A percentile compares a stretch with the other conserved stretches of the same genome.
phyloP scores from a whole-genome alignment of 2,888 invertebrate genomes.

The Rhorus exstirpatorius region DNA sequence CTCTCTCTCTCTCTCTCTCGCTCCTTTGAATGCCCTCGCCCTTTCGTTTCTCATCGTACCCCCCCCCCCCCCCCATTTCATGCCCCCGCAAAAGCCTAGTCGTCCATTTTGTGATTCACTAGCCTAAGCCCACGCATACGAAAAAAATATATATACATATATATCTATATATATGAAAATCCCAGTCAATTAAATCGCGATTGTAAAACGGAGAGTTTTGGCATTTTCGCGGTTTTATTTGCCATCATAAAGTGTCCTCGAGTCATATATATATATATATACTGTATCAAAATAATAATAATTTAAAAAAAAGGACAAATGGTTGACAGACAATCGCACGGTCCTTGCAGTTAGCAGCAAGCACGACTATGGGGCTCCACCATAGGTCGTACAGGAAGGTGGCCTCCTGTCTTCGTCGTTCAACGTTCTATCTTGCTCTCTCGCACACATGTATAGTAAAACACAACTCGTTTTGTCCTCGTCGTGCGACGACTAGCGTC shows the following conservation, averaged over 20 bases:
- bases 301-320: conserved; percentile 68
- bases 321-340: conserved; percentile 79
- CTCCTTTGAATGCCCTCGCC: conserved; percentile 62
- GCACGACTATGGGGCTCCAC: conserved; percentile 82
- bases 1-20: conserved; percentile 56
- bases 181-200: conserved; percentile 41
- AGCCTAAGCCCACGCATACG: conserved; percentile 82
- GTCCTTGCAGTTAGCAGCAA: conserved; percentile 75
- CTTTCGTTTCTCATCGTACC: conserved; percentile 63
- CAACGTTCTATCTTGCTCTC: conserved; percentile 51
- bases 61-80: conserved; percentile 60
- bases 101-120: conserved; percentile 84
- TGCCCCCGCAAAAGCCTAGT: conserved; percentile 72
- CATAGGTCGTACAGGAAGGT: conserved; percentile 82
- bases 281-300: conserved; percentile 6
- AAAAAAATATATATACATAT: conserved; percentile 60
- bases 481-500: conserved; percentile 46
- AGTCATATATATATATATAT: conserved; percentile 12
- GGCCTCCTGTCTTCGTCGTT: conserved; percentile 72
- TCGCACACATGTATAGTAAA: conserved; percentile 47
- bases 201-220: conserved; percentile 18
- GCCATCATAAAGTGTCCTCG: conserved; percentile 48
- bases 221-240: conserved; percentile 45
- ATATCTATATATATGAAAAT: conserved; percentile 16
- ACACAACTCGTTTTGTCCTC: conserved; percentile 44